Conservation (phyloP, 2,888 invertebrate genomes). For the Molanna angustata region DNA sequence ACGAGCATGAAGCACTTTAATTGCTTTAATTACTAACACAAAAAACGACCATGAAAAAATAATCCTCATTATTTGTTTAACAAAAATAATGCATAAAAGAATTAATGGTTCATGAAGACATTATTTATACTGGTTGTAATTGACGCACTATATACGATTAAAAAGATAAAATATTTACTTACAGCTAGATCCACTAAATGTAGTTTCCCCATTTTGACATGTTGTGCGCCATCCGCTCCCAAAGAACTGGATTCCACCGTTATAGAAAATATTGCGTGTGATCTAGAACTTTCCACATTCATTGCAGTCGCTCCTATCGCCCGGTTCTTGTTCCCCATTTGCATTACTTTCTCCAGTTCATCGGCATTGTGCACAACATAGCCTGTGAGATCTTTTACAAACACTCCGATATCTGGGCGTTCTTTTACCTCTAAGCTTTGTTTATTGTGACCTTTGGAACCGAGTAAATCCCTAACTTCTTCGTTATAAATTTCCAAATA, state of each 20-base stretch:
- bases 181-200: slow-evolving; percentile 97
- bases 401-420: slow-evolving; percentile 93
- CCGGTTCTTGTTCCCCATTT: slow-evolving; percentile 93
- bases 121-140: too few relatives aligned
- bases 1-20: too few relatives aligned
- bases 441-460: slow-evolving; percentile 76
- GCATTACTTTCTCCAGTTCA: slow-evolving; percentile 93
- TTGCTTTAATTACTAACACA: too few relatives aligned
- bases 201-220: slow-evolving; percentile 92
- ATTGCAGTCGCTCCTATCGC: slow-evolving; percentile 81
- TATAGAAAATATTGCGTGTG: slow-evolving; percentile 98
- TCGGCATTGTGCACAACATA: slow-evolving; percentile 98
- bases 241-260: slow-evolving; percentile 94
- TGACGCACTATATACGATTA: not conserved
- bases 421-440: slow-evolving; percentile 88
- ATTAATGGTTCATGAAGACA: too few relatives aligned
- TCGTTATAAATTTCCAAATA: slow-evolving; percentile 99
- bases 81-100: too few relatives aligned
- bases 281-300: slow-evolving; percentile 95
- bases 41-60: too few relatives aligned
- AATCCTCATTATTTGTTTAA: too few relatives aligned
- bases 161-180: slow-evolving; percentile 41
- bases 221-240: slow-evolving; percentile 77
- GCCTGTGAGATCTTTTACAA: slow-evolving; percentile 95
- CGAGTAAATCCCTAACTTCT: slow-evolving; percentile 92